Evolutionary conservation across 2,888 invertebrate genomes (phyloP).

Genomic region (Drosophila paranaensis): DNA sequence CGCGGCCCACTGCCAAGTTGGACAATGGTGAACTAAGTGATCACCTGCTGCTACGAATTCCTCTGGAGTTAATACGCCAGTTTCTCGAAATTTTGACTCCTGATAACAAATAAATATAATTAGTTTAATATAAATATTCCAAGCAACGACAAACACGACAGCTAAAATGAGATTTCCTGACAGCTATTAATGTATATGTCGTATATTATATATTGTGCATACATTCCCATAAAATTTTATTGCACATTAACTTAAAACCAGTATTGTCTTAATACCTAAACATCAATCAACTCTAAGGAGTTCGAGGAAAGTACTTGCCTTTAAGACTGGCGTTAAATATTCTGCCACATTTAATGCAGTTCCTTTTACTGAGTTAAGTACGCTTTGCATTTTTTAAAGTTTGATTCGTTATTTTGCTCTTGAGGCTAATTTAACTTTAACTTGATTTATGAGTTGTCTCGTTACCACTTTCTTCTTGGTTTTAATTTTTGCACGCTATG

Average conservation of each 20-base stretch:
- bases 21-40: slow-evolving; percentile 99
- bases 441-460: slow-evolving; percentile 34
- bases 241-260: not conserved
- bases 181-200: not conserved
- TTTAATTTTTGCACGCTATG: slow-evolving; percentile 15
- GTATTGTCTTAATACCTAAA: not conserved
- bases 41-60: slow-evolving; percentile 99
- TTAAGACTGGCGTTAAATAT: slow-evolving; percentile 97
- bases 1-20: slow-evolving; percentile 98
- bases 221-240: not conserved
- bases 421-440: slow-evolving; percentile 29
- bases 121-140: slow-evolving; percentile 4
- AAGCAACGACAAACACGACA: not conserved
- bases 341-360: slow-evolving; percentile 98
- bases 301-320: slow-evolving; percentile 87
- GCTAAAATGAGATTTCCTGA: not conserved
- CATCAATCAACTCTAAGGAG: not conserved
- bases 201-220: not conserved
- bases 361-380: slow-evolving; percentile 97
- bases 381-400: slow-evolving; percentile 93
- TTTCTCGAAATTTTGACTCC: slow-evolving; percentile 99
- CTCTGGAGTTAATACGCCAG: slow-evolving; percentile 99
- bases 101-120: slow-evolving; percentile 81
- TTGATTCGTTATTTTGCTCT: slow-evolving; percentile 28
- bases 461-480: slow-evolving; percentile 40